Percentiles rank a stretch among this genome's conserved stretches.
Conservation (phyloP, 2,113 vertebrate species). For the Entelurus aequoreus region DNA sequence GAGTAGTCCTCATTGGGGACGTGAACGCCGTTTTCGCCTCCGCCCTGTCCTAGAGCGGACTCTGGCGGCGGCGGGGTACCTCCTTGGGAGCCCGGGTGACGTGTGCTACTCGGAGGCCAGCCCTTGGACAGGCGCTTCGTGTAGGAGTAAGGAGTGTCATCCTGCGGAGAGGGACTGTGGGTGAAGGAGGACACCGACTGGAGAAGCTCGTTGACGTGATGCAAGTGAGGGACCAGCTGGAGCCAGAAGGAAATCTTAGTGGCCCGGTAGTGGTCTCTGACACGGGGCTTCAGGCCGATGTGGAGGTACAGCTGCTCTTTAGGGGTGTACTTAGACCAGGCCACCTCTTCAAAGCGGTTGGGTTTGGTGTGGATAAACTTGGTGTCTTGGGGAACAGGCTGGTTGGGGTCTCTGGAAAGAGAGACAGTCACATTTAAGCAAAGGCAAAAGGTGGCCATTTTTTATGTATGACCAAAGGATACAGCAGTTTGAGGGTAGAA, state of each 20-base stretch:
- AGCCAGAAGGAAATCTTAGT: slow-evolving; percentile 98
- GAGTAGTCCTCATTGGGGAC: slow-evolving; percentile 82
- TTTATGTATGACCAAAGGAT: too few species aligned
- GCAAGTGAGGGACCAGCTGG: slow-evolving; percentile 89
- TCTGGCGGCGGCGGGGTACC: slow-evolving; percentile 76
- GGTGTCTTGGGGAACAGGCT: slow-evolving; percentile 94
- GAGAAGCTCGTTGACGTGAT: slow-evolving; percentile 90
- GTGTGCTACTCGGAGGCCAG: slow-evolving; percentile 79
- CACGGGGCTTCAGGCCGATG: slow-evolving; percentile 89
- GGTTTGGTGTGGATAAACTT: slow-evolving; percentile 98
- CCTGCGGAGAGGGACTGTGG: slow-evolving; percentile 88
- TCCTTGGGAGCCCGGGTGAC: slow-evolving; percentile 80
- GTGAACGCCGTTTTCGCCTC: slow-evolving; percentile 43
- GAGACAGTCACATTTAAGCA: slow-evolving; percentile 6
- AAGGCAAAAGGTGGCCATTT: neutral
- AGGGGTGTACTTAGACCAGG: slow-evolving; percentile 95
- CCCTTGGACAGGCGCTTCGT: slow-evolving; percentile 84
- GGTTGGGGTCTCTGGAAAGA: slow-evolving; percentile 86
- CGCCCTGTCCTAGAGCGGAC: slow-evolving; percentile 53
- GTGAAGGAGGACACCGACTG: slow-evolving; percentile 93
- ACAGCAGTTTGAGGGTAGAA: too few species aligned
- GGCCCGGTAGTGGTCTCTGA: slow-evolving; percentile 92
- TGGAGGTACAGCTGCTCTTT: slow-evolving; percentile 96
- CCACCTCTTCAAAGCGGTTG: slow-evolving; percentile 96
- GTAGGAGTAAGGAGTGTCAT: slow-evolving; percentile 88